phyloP scores from a whole-genome alignment of 92 coral and sea anemone species.

The Palythoa caribaeorum region DNA sequence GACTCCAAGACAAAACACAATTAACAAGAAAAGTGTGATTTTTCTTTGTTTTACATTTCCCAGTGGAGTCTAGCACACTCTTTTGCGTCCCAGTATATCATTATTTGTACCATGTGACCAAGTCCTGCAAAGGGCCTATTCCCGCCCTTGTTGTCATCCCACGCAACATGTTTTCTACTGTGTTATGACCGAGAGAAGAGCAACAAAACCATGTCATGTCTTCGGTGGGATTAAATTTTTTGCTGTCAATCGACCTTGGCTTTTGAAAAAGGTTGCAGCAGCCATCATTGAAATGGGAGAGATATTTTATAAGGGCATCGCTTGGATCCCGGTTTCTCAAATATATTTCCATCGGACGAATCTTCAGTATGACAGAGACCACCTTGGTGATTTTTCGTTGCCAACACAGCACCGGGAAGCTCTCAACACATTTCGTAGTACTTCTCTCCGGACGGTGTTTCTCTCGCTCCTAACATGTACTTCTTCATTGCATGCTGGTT shows the following conservation, averaged over 20 bases:
- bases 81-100: too few relatives aligned
- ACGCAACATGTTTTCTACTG: constrained; percentile 58
- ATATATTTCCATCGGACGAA: constrained; percentile 47
- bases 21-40: too few relatives aligned
- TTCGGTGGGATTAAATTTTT: neutral
- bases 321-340: constrained; percentile 6
- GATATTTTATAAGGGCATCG: constrained; percentile 40
- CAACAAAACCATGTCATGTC: constrained; percentile 53
- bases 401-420: constrained; percentile 11
- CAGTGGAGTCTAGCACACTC: too few relatives aligned
- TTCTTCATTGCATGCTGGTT: neutral
- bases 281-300: constrained; percentile 31
- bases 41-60: too few relatives aligned
- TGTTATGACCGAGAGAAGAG: constrained; percentile 49
- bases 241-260: constrained; percentile 6
- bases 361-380: constrained; percentile 49
- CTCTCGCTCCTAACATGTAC: constrained; percentile 57
- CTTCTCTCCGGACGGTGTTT: constrained; percentile 45
- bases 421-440: neutral
- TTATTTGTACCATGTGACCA: too few relatives aligned
- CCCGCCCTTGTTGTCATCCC: constrained; percentile 63
- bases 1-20: too few relatives aligned
- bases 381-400: constrained; percentile 54
- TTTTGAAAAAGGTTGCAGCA: constrained; percentile 30
- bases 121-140: too few relatives aligned